Evolutionary conservation across 1,140 invertebrate species (phyloP), one percentile per base, ranked within the genome.

Genomic region (Xylocopa sonorina): DNA sequence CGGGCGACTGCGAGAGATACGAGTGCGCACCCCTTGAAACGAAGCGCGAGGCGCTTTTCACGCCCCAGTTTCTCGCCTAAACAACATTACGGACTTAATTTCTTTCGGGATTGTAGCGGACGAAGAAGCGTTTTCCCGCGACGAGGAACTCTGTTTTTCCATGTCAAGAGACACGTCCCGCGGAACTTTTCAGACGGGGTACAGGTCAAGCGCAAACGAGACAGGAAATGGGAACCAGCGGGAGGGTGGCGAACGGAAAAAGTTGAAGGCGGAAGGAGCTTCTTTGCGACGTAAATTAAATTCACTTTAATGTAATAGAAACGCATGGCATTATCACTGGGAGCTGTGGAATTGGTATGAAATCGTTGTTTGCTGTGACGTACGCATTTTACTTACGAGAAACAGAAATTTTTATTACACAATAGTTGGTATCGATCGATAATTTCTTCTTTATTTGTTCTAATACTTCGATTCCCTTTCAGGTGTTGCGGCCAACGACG

Each of bases 11-110:
- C 21, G 18, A 1, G 18, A 34, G 3, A 58, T 21, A 10, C 27
- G 53, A 41, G n/a, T n/a, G 24, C 21, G 38, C 32, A n/a, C 5
- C 14, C 38, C 16, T 14, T 21, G 14, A 32, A 24, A 29, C 16
- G 16, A 18, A 66, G n/a, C 10, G 48, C 48, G 62, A 75, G 10
- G 2, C 10, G 34, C 21, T 34, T 32, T 46, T 67, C 73, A 41
- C 27, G 63, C 9, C 51, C 29, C n/a, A 68, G 63, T 67, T 76
- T 68, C 57, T 67, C 63, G 16, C 51, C 38, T 24, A 57, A 76
- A 68, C 14, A 76, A 76, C 50, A 68, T 76, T 46, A 27, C 51
- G 6, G 41, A 32, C 27, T 67, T 75, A 53, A 75, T 75, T 66
- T 21, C 48, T 75, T 66, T 43, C 12, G 34, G 48, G 41, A 75